Evolutionary conservation across 2,113 vertebrate genomes (phyloP), one percentile per base, ranked within the genome.

Genomic region (Eira barbara): DNA sequence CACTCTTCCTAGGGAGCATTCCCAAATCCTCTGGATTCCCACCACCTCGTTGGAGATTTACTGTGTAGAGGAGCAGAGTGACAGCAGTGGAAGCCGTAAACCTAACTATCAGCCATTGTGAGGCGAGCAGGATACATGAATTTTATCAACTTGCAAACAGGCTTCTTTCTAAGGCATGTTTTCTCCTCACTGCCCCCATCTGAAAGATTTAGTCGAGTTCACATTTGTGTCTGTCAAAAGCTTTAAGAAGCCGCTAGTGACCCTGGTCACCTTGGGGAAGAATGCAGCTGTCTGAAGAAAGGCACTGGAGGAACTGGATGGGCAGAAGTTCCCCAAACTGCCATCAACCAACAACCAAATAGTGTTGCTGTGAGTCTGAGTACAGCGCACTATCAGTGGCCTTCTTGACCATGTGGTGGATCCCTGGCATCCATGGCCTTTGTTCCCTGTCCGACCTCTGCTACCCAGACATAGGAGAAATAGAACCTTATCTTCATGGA

Each of bases 151-250:
- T 36, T 89, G 80, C 20, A 83, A 91, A 92, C 21, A 73, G 93
- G 67, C 42, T 67, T 92, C 71, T 23, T 78, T 97, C 92, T 29
- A 97, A 98, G 97, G 39, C 17, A 61, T n/a, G 21, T 20, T 78
- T 31, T 93, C 88, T 97, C 45, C 55, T 81, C 61, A 36, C 12
- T 13, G 34, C 74, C 59, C 42, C 67, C 45, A 17, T 96, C 96
- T 94, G 65, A 76, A 49, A 96, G 27, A 69, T 2, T 87, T 14
- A 11, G 42, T 45, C 59, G 45, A 11, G 34, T 80, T 82, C 36
- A 71, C 34, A 67, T 42, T 39, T 31, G 71, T 27, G 2, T 61
- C 97, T 91, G 80, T 90, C 47, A 93, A 0, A 71, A 92, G 34
- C 47, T 96, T 49, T 67, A 13, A 39, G 79, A 8, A 73, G 42